phyloP scores from a whole-genome alignment of 2,113 vertebrate genomes.

The Phrynocephalus versicolor region DNA sequence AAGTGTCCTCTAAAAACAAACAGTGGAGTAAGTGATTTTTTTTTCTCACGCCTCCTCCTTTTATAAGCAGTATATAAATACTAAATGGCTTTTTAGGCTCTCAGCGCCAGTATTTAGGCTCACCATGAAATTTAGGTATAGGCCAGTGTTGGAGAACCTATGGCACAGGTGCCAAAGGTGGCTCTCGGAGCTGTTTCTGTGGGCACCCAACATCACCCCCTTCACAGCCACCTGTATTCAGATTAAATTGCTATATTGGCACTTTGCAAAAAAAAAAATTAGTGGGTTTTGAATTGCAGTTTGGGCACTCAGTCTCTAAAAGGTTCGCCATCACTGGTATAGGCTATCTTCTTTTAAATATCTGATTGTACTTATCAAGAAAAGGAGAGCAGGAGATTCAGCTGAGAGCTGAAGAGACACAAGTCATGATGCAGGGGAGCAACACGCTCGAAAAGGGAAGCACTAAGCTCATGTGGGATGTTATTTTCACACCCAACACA shows the following conservation, averaged over 20 bases:
- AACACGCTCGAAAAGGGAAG: background rate
- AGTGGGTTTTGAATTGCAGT: too few relatives aligned
- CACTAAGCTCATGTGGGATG: background rate
- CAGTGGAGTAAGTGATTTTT: constrained; percentile 59
- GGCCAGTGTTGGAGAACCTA: too few relatives aligned
- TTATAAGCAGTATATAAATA: background rate
- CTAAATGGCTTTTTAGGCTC: constrained; percentile 44
- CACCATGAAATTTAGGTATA: too few relatives aligned
- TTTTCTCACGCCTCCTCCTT: constrained; percentile 26
- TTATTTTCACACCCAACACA: background rate
- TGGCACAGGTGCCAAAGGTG: too few relatives aligned
- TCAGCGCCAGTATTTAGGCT: constrained; percentile 20
- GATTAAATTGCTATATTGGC: too few relatives aligned
- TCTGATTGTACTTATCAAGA: constrained; percentile 6
- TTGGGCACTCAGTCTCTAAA: too few relatives aligned
- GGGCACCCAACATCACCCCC: too few relatives aligned
- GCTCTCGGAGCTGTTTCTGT: too few relatives aligned
- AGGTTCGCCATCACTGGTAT: too few relatives aligned
- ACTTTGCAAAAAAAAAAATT: too few relatives aligned
- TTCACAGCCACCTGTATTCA: too few relatives aligned
- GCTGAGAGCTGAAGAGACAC: background rate
- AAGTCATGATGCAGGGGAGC: background rate
- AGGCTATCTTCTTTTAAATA: constrained; percentile 9
- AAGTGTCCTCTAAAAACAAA: constrained; percentile 85
- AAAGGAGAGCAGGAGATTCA: background rate